Base-by-base conservation (phyloP, 2,888 invertebrate genomes). In the Crocallis elinguaria region DNA sequence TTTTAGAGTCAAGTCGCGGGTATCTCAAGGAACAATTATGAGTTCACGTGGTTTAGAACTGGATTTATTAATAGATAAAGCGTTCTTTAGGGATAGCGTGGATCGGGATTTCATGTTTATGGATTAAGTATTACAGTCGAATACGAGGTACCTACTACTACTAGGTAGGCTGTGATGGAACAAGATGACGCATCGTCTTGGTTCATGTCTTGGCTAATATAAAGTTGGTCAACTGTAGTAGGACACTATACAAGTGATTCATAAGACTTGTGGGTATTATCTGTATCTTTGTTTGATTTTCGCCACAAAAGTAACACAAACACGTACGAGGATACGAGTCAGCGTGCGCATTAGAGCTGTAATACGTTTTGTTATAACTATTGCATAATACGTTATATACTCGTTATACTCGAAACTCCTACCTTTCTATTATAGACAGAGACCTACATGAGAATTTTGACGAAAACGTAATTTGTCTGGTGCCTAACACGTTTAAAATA, bases 191-290 rank as follows among this genome's bases (percentile, higher is more conserved):
- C 85, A 85, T 77, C 71, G 65, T 67, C 69, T 79, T n/a, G 67
- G 76, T 73, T 71, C 79, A 82, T 72, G 75, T 62, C 51, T 52
- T 52, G 21, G 38, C 37, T 69, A 69, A 71, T 69, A 37, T 48
- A 42, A 72, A 72, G 69, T 81, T 82, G 85, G 82, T 82, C 82
- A 84, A 78, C 66, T 71, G 80, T 79, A 84, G 81, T 79, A 80
- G 73, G 79, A 84, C 70, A 78, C 74, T 64, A n/a, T n/a, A 57
- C 62, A 48, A 62, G 64, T 86, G 86, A 86, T 76, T 86, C 86
- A 86, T 76, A 62, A 42, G 51, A 56, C 13, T 25, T 43, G 21
- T 39, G 49, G 51, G 60, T 55, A 55, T 60, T 69, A 64, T 66
- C 60, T 73, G 62, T 66, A 75, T 75, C 69, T 67, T 67, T 75